Evolutionary conservation across 37 sponge, comb jelly and placozoan genomes (phyloP), one percentile per base, ranked within the genome.

Genomic region (Amphimedon queenslandica): DNA sequence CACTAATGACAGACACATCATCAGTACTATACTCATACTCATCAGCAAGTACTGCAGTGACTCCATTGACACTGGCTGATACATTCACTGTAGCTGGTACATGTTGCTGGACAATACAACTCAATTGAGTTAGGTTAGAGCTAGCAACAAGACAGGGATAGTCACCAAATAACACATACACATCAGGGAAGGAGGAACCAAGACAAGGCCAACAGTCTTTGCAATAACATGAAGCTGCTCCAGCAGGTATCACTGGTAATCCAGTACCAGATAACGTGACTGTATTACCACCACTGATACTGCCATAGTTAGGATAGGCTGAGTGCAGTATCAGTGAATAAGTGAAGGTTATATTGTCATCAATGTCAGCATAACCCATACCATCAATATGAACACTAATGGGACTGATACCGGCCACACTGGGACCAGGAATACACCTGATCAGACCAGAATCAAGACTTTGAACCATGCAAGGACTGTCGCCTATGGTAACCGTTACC

Each of bases 191-290:
- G 27, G 21, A 60, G 34, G n/a, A 23, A 23, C 11, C 39, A 3
- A 3, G 16, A n/a, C n/a, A n/a, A n/a, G n/a, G n/a, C n/a, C n/a
- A n/a, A n/a, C n/a, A n/a, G n/a, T n/a, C n/a, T n/a, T n/a, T n/a
- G n/a, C n/a, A n/a, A n/a, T n/a, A n/a, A n/a, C n/a, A 33, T 43
- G 82, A 69, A 57, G 66, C 25, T 2, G 77, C 77, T 2, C 1
- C n/a, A 20, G 40, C 3, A 5, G 29, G 25, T 24, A 34, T 18
- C 2, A 28, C 41, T 23, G n/a, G 40, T 1, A 92, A 92, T 0
- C 90, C 86, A 30, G 69, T 38, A 20, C 93, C 93, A 57, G 37
- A 42, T 5, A 92, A 51, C 23, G 68, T 64, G 24, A 92, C 6
- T 2, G 41, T 21, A 51, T 72, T 51, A 6, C 93, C 90, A 27